A percentile compares a stretch with the other conserved stretches of the same genome.
Evolutionary conservation across 2,888 invertebrate species (phyloP).

Genomic region (Lingula anatina): DNA sequence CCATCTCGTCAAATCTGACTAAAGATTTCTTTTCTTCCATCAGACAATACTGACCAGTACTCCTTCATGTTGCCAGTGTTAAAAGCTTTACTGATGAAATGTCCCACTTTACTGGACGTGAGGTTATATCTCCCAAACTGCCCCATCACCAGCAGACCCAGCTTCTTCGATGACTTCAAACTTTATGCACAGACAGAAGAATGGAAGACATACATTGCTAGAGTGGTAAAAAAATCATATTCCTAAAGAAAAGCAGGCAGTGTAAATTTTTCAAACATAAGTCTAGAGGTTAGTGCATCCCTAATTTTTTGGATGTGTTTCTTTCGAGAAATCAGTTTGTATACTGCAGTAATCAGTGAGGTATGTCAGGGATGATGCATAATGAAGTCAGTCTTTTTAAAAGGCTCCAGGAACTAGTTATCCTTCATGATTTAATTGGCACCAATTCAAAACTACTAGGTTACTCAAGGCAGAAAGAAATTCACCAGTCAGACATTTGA

Average conservation of each 20-base stretch:
- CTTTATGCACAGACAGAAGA: constrained; percentile 58
- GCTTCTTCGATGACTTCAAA: constrained; percentile 62
- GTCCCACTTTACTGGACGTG: constrained; percentile 43
- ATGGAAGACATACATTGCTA: constrained; percentile 59
- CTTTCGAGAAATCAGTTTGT: too few species aligned
- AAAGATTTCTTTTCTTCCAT: constrained; percentile 9
- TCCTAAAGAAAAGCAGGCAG: constrained; percentile 58
- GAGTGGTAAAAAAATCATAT: constrained; percentile 59
- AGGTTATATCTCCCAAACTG: constrained; percentile 46
- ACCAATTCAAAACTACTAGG: too few species aligned
- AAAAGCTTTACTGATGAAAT: constrained; percentile 60
- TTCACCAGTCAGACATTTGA: too few species aligned
- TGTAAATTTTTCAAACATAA: constrained; percentile 58
- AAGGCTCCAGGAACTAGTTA: too few species aligned
- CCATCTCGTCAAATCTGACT: too few species aligned
- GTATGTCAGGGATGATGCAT: too few species aligned
- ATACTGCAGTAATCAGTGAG: too few species aligned
- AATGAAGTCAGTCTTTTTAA: too few species aligned
- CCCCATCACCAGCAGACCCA: constrained; percentile 58
- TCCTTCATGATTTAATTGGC: too few species aligned
- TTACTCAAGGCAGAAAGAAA: too few species aligned
- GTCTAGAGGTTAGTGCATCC: too few species aligned
- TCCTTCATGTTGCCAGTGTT: constrained; percentile 62
- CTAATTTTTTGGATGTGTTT: too few species aligned
- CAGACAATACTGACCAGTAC: constrained; percentile 56